A percentile compares a stretch with the other conserved stretches of the same genome.
phyloP scores from a whole-genome alignment of 1,140 invertebrate genomes.

The Dufourea novaeangliae region DNA sequence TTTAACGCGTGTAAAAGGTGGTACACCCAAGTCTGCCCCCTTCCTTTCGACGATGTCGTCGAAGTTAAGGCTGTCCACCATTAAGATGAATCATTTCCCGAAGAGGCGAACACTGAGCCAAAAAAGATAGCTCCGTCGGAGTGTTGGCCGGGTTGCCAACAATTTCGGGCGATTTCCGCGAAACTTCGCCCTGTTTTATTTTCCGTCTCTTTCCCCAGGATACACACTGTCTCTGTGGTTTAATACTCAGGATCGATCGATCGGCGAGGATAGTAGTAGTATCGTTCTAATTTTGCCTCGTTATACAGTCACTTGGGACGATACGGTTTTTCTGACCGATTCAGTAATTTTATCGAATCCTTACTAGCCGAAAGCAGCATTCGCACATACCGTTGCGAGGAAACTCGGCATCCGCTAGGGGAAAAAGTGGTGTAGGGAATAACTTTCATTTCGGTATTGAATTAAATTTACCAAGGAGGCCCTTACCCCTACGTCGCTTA shows the following conservation, averaged over 20 bases:
- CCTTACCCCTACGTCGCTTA: too few relatives aligned
- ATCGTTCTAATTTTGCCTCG: too few relatives aligned
- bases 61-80: constrained; percentile 4
- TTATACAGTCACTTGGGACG: too few relatives aligned
- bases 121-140: constrained; percentile 52
- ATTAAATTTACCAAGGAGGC: too few relatives aligned
- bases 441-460: too few relatives aligned
- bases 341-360: too few relatives aligned
- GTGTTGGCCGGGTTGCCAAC: constrained; percentile 70
- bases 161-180: constrained; percentile 1
- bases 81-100: constrained; percentile 59
- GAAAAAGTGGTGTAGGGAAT: too few relatives aligned
- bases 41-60: constrained; percentile 10
- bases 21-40: background rate
- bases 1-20: background rate
- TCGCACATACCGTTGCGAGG: too few relatives aligned
- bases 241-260: constrained; percentile 30
- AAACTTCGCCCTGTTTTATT: constrained; percentile 50
- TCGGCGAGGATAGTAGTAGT: too few relatives aligned
- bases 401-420: too few relatives aligned
- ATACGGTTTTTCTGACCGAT: too few relatives aligned
- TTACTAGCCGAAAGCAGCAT: too few relatives aligned
- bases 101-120: constrained; percentile 56
- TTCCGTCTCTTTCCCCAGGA: constrained; percentile 6
- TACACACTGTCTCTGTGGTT: background rate